Base-by-base conservation (phyloP, 2,797 vertebrate species). In the Synanceia verrucosa region DNA sequence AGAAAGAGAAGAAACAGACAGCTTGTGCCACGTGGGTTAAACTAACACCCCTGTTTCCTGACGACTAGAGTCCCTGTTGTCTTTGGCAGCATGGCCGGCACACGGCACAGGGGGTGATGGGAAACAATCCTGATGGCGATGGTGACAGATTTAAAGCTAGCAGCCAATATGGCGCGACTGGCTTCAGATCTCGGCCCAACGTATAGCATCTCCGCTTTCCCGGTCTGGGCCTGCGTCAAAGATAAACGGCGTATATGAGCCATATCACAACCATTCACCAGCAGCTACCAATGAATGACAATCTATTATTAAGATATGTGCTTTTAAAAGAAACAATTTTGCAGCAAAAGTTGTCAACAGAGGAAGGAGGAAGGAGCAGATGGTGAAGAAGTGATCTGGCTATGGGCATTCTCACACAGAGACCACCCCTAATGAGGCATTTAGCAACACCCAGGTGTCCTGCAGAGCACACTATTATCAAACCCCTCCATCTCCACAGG, bases 381-480 rank as follows among this genome's bases (percentile, higher is more conserved):
- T 85, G 86, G 82, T 36, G 79, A 70, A 66, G 66, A 82, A 79
- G 78, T 69, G 66, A 46, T 83, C 61, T 61, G 64, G 65, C 76
- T 73, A 57, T 31, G 60, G 84, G 77, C 84, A 88, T 83, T 84
- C 76, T 86, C 64, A 71, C 70, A 83, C 59, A 53, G 53, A 86
- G 88, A 90, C 88, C 89, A 88, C 86, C 89, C 80, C 70, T 88
- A 92, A 86, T 86, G 86, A 91, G 77, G 82, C 85, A 84, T 92
- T 91, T 87, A 90, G 87, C 70, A 80, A 88, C 88, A 90, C 75
- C 82, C 87, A 88, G 84, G 81, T 90, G 89, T 67, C 86, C 80
- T 58, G 69, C 70, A 55, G 78, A 83, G 88, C 61, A 72, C 67
- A 58, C 62, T 51, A 84, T 90, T 92, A 92, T 91, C 91, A 81